phyloP scores from a whole-genome alignment of 1,140 invertebrate species.

The Phymastichus coffea region DNA sequence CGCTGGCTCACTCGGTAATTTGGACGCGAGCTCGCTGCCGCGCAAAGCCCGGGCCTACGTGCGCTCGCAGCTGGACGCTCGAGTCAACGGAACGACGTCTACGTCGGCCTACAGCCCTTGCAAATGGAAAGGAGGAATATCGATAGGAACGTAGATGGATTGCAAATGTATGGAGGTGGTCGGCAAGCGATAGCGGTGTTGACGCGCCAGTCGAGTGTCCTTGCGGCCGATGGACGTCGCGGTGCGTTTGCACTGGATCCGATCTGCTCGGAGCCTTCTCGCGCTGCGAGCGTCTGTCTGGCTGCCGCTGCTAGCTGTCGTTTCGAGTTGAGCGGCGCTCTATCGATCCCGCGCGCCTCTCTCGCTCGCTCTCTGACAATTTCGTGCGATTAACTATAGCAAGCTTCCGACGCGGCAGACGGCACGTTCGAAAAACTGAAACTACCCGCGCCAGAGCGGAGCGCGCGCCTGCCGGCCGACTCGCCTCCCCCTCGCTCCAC shows the following conservation, averaged over 20 bases:
- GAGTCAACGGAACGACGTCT: too few species aligned
- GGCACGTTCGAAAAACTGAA: constrained; percentile 18
- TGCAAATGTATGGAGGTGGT: too few species aligned
- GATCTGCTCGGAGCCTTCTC: too few species aligned
- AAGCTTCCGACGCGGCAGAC: constrained; percentile 4
- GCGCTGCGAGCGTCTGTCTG: not conserved
- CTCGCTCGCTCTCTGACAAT: constrained; percentile 1
- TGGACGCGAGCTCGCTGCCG: not conserved
- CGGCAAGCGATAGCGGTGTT: too few species aligned
- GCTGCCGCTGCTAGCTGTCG: not conserved
- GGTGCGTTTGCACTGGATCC: too few species aligned
- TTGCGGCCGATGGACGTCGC: too few species aligned
- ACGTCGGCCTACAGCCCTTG: too few species aligned
- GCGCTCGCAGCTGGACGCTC: not conserved
- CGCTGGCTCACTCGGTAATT: constrained; percentile 4
- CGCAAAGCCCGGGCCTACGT: not conserved
- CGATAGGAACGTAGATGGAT: too few species aligned
- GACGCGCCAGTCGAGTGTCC: too few species aligned
- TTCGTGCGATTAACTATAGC: constrained; percentile 13
- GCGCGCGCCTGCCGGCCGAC: too few species aligned
- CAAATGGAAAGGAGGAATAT: too few species aligned
- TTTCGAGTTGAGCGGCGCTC: not conserved
- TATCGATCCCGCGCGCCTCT: not conserved
- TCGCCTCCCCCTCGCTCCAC: not conserved
- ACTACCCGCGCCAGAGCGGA: too few species aligned